Evolutionary conservation across 92 coral and sea anemone genomes (phyloP).

Genomic region (Zoanthus sansibaricus): DNA sequence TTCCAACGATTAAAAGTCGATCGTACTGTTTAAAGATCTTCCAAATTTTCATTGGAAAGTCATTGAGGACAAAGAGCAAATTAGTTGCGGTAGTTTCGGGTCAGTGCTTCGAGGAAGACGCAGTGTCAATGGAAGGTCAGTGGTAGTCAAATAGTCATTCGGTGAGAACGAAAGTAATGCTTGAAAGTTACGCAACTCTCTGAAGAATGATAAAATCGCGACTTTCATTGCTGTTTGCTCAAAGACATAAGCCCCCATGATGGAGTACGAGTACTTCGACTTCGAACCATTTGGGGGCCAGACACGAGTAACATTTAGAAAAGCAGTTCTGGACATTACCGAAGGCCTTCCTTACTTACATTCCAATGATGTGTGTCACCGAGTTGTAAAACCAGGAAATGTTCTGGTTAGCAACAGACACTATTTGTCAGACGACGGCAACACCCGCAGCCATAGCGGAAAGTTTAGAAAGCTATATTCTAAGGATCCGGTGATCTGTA

Average conservation of each 20-base stretch:
- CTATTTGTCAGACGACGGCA: neutral
- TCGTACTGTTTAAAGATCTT: too few species aligned
- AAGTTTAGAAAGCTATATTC: constrained; percentile 3
- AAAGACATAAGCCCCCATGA: constrained; percentile 26
- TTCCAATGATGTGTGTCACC: constrained; percentile 14
- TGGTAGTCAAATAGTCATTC: constrained; percentile 46
- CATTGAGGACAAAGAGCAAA: constrained; percentile 45
- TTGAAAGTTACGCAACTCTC: constrained; percentile 21
- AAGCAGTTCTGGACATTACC: constrained; percentile 35
- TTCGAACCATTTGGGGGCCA: constrained; percentile 33
- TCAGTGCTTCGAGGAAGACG: constrained; percentile 37
- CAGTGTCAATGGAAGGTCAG: neutral
- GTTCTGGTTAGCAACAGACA: constrained; percentile 49
- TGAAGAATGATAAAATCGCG: constrained; percentile 23
- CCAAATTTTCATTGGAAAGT: neutral
- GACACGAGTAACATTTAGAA: neutral
- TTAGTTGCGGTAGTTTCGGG: constrained; percentile 52
- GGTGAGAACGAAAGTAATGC: constrained; percentile 40
- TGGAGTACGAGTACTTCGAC: constrained; percentile 39
- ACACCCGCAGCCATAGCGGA: neutral
- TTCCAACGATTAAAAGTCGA: too few species aligned
- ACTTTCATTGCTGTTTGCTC: constrained; percentile 37
- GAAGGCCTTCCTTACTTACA: constrained; percentile 47
- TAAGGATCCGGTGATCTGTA: constrained; percentile 32
- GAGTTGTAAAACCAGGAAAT: constrained; percentile 45